Base-by-base conservation (phyloP, 1,140 invertebrate genomes). In the Saccostrea glomerata region DNA sequence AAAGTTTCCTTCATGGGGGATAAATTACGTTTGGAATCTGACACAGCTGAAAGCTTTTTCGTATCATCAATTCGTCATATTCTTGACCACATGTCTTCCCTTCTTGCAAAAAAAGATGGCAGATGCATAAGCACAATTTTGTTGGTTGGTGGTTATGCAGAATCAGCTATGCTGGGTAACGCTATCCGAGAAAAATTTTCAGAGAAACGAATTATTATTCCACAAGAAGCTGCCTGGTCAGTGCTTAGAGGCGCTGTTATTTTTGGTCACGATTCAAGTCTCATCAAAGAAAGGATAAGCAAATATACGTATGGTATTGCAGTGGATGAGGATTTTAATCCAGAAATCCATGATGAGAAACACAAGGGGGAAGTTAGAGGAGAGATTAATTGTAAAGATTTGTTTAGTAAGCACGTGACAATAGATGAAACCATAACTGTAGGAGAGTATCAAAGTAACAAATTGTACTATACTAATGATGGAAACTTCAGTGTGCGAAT, bases 221-320 rank as follows among this genome's bases (percentile, higher is more conserved):
- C 82, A 3, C 30, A 17, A 7, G 86, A 84, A 54, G 55, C 86
- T 25, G 77, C 36, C 30, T 47, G 63, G n/a, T 82, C 86, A 12
- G 86, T 87, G 11, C 20, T 87, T 20, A 83, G 84, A 84, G 86
- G 86, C 15, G 82, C 82, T 6, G 60, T 87, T 54, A 66, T 87
- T 11, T 87, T 87, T 70, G 86, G 86, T 15, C 86, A 87, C 20
- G 36, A 87, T 12, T 82, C 87, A 13, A 88, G n/a, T 73, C 66
- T 84, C 36, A 88, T 88, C 17, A 56, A 47, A 9, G 54, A 82
- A n/a, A 13, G 87, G 12, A 63, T 55, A n/a, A 82, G 82, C 30
- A 40, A 66, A 56, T 88, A 88, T 56, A 84, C 87, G 9, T 88
- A 88, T 6, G 87, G 87, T n/a, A 66, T 88, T 0, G 63, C 56